phyloP scores from a whole-genome alignment of 1,140 invertebrate species.

The Drosophila arizonae region DNA sequence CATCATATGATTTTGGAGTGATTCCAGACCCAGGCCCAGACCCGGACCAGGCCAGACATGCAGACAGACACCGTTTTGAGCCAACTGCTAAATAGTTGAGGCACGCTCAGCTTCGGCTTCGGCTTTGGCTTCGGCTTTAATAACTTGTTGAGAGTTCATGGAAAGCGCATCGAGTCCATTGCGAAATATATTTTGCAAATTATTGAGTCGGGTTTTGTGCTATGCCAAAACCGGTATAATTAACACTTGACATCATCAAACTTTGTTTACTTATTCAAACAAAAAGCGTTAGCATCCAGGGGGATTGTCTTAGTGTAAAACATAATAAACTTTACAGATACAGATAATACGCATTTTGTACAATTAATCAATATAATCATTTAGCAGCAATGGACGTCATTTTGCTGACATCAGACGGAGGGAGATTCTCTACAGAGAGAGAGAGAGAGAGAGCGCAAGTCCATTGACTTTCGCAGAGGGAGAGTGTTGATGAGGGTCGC shows the following conservation, averaged over 20 bases:
- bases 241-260: slow-evolving; percentile 13
- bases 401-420: neutral
- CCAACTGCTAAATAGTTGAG: slow-evolving; percentile 32
- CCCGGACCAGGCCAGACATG: no score
- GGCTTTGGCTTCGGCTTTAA: slow-evolving; percentile 12
- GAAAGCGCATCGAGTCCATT: slow-evolving; percentile 11
- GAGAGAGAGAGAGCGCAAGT: neutral
- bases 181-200: slow-evolving; percentile 12
- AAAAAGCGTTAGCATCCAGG: neutral
- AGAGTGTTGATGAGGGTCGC: neutral
- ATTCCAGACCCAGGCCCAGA: neutral
- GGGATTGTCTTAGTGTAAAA: slow-evolving; percentile 13
- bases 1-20: no score
- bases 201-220: neutral
- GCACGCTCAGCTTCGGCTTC: slow-evolving; percentile 27
- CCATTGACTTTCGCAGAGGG: neutral
- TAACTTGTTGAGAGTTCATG: slow-evolving; percentile 33
- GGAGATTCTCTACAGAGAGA: neutral
- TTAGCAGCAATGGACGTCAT: no score
- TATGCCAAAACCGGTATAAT: slow-evolving; percentile 12
- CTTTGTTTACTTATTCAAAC: slow-evolving; percentile 5
- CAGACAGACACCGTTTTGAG: neutral
- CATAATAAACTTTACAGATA: no score
- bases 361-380: no score
- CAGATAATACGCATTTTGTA: no score